phyloP scores from a whole-genome alignment of 2,888 invertebrate species.

The Salpingus planirostris region DNA sequence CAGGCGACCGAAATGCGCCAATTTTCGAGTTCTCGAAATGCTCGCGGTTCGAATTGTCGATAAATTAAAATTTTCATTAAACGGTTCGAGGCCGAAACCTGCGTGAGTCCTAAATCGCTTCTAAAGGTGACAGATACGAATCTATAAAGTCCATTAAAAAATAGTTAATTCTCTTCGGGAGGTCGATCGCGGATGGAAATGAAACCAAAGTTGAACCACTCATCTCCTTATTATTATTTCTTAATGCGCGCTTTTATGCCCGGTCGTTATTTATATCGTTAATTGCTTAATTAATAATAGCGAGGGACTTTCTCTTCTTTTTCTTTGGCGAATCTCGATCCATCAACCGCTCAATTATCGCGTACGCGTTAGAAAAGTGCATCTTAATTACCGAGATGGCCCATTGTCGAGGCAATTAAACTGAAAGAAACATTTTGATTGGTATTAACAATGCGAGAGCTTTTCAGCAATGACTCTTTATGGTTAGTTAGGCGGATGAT shows the following conservation, averaged over 20 bases:
- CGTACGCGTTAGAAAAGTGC: background rate
- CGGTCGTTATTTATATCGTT: too few species aligned
- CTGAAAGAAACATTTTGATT: constrained; percentile 2
- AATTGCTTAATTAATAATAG: too few species aligned
- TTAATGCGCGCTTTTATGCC: constrained; percentile 1
- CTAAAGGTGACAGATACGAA: too few species aligned
- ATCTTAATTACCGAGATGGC: constrained; percentile 1
- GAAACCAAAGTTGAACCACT: too few species aligned
- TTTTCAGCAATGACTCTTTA: constrained; percentile 7
- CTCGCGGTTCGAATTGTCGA: too few species aligned
- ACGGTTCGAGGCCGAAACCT: too few species aligned
- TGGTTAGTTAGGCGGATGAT: constrained; percentile 10
- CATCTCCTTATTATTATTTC: background rate
- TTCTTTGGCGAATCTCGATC: constrained; percentile 1
- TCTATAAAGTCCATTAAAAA: constrained; percentile 3
- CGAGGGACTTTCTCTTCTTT: constrained; percentile 1
- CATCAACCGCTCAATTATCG: background rate
- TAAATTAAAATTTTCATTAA: too few species aligned
- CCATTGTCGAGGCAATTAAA: constrained; percentile 7
- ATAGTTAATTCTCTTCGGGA: constrained; percentile 7
- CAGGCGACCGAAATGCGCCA: too few species aligned
- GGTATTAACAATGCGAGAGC: too few species aligned
- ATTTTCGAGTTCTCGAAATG: too few species aligned
- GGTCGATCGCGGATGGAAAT: constrained; percentile 3
- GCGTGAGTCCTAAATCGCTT: too few species aligned